Evolutionary conservation across 2,113 vertebrate genomes (phyloP).

Genomic region (Psilopogon haemacephalus): DNA sequence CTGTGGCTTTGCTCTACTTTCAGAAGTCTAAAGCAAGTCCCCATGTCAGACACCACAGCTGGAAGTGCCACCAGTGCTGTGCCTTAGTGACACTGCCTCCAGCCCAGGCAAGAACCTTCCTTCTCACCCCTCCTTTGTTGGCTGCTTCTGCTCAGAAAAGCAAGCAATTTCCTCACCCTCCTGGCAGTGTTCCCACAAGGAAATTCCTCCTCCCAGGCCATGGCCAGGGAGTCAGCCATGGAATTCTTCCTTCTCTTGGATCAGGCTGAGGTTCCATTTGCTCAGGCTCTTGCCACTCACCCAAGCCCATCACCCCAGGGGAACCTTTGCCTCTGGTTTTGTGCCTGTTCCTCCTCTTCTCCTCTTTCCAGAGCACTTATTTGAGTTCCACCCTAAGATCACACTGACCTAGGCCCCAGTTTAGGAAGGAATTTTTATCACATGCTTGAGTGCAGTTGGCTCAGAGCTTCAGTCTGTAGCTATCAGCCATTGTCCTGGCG

Average conservation of each 20-base stretch:
- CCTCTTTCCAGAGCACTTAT: background rate
- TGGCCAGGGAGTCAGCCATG: background rate
- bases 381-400: constrained; percentile 36
- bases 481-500: background rate
- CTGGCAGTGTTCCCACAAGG: background rate
- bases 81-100: background rate
- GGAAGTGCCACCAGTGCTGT: background rate
- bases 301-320: background rate
- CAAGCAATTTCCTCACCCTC: constrained; percentile 17
- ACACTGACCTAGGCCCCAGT: constrained; percentile 34
- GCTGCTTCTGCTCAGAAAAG: constrained; percentile 17
- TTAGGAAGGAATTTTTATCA: constrained; percentile 55
- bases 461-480: constrained; percentile 18
- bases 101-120: background rate
- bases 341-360: background rate
- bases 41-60: background rate
- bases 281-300: background rate
- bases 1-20: background rate
- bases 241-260: background rate
- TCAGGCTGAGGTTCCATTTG: background rate
- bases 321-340: constrained; percentile 9
- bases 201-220: constrained; percentile 31
- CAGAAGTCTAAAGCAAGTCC: background rate
- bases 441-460: background rate
- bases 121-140: background rate